Evolutionary conservation across 2,888 invertebrate genomes (phyloP).

Genomic region (Heliconius hortense): DNA sequence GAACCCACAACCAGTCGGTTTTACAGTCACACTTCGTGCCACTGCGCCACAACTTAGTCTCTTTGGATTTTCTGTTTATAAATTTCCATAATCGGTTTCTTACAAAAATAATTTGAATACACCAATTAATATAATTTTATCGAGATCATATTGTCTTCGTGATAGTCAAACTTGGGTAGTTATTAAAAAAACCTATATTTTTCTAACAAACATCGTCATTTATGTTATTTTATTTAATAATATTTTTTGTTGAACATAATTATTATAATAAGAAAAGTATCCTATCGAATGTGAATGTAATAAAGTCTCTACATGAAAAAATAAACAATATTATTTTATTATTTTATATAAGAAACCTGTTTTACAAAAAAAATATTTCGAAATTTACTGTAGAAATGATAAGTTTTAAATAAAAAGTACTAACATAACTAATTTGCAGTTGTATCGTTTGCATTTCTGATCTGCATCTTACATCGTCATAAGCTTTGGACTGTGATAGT

Average conservation of each 20-base stretch:
- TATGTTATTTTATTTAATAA: not conserved
- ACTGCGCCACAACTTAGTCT: no score
- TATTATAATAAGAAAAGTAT: not conserved
- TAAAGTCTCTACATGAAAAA: not conserved
- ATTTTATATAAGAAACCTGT: not conserved
- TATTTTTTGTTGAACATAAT: not conserved
- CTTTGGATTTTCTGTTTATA: no score
- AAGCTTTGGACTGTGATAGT: conserved; percentile 79
- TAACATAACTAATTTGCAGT: conserved; percentile 20
- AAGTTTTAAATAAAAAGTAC: not conserved
- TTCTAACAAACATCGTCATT: not conserved
- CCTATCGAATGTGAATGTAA: not conserved
- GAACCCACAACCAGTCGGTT: no score
- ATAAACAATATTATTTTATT: not conserved
- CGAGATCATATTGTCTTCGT: not conserved
- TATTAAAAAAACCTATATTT: not conserved
- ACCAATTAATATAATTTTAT: not conserved
- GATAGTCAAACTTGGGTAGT: not conserved
- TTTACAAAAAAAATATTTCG: not conserved
- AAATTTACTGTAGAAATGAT: not conserved
- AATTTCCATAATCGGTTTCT: no score
- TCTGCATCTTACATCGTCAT: conserved; percentile 26
- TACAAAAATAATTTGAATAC: no score
- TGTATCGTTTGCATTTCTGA: conserved; percentile 18
- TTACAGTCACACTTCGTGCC: no score